These are phyloP conservation scores for Sarotherodon lohbergeri DNA, from an alignment of 2,113 vertebrate species.

Conservation along the genomic window DNA sequence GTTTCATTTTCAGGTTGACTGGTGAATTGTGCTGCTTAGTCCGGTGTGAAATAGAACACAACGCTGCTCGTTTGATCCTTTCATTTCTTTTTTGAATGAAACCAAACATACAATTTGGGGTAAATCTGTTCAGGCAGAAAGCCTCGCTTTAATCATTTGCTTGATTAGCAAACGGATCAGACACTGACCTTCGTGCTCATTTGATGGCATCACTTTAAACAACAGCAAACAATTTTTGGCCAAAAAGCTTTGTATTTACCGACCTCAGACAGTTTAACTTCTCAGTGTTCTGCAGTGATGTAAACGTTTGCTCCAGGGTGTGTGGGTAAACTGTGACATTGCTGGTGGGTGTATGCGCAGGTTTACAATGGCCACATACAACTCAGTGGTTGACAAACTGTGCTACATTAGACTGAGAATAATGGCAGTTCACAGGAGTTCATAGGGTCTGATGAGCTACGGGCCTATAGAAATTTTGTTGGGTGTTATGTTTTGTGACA, in stretches of 20 bases:
- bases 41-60: neutral
- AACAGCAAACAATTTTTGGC: neutral
- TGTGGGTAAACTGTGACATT: neutral
- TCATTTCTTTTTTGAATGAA: neutral
- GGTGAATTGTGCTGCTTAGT: neutral
- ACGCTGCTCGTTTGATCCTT: neutral
- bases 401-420: neutral
- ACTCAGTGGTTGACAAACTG: neutral
- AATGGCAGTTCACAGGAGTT: neutral
- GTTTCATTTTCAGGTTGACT: neutral
- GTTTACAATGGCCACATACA: too few relatives aligned
- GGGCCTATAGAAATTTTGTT: neutral
- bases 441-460: accelerated
- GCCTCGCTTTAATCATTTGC: neutral
- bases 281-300: neutral
- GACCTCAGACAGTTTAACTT: neutral
- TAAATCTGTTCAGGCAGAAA: neutral
- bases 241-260: neutral
- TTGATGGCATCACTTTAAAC: neutral
- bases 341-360: neutral
- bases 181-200: neutral
- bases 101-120: neutral
- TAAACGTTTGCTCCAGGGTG: neutral
- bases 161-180: neutral
- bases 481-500: neutral